Conservation (phyloP, 2,113 vertebrate genomes). For the Eublepharis macularius region DNA sequence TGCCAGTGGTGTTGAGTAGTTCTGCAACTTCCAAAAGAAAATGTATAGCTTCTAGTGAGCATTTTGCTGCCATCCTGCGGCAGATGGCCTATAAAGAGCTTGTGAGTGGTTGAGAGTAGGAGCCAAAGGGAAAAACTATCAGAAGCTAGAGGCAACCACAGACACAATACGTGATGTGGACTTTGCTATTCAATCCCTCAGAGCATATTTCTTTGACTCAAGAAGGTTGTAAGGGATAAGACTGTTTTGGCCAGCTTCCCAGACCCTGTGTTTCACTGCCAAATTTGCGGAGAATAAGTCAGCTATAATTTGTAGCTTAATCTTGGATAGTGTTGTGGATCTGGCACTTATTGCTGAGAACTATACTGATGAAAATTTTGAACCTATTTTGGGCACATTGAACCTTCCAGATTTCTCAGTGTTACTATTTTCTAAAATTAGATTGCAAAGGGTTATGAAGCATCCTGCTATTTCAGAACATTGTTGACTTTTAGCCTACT, state of each 20-base stretch:
- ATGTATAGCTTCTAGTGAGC: background rate
- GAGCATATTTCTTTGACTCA: conserved; percentile 7
- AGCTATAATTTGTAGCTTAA: conserved; percentile 7
- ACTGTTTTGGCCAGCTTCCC: conserved; percentile 6
- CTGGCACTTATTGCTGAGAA: conserved; percentile 21
- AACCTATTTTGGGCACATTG: background rate
- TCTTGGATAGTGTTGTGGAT: conserved; percentile 1
- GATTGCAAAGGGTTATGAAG: conserved; percentile 8
- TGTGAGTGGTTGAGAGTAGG: background rate
- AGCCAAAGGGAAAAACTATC: background rate
- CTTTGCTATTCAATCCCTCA: background rate
- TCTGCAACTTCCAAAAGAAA: background rate
- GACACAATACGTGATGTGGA: background rate
- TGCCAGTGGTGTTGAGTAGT: background rate
- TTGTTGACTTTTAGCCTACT: background rate
- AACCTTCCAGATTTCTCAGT: background rate
- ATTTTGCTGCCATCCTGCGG: background rate
- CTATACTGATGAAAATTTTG: conserved; percentile 1
- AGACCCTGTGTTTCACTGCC: conserved; percentile 8
- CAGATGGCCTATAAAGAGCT: background rate
- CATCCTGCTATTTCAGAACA: conserved; percentile 6
- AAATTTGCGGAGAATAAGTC: conserved; percentile 21
- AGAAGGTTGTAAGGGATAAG: conserved; percentile 12
- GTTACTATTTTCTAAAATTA: conserved; percentile 9
- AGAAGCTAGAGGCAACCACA: background rate